phyloP scores from a whole-genome alignment of 2,888 invertebrate genomes.

The Tribolium freemani region DNA sequence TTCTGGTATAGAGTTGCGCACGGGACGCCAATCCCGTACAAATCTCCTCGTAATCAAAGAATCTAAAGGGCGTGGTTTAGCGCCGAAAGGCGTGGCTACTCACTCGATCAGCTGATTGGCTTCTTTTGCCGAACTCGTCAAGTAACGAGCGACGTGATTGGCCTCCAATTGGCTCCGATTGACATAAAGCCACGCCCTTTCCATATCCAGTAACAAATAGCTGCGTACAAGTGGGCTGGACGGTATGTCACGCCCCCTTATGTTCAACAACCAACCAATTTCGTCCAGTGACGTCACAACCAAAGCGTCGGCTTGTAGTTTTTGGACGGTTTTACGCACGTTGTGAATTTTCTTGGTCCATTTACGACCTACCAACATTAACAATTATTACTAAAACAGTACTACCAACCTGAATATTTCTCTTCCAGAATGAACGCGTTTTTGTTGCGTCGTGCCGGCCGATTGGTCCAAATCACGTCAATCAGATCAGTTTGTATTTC shows the following conservation, averaged over 20 bases:
- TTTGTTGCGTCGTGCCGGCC: slow-evolving; percentile 65
- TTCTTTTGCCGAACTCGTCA: not conserved
- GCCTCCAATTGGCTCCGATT: slow-evolving; percentile 75
- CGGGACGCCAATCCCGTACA: slow-evolving; percentile 79
- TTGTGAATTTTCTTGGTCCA: slow-evolving; percentile 84
- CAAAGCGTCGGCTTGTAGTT: slow-evolving; percentile 80
- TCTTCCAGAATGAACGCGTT: slow-evolving; percentile 68
- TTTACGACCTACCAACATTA: slow-evolving; percentile 70
- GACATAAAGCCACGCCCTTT: slow-evolving; percentile 79
- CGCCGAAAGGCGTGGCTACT: slow-evolving; percentile 54
- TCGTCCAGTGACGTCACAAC: slow-evolving; percentile 90
- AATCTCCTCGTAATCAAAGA: slow-evolving; percentile 76
- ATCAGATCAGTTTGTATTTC: slow-evolving; percentile 78
- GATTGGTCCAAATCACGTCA: slow-evolving; percentile 80
- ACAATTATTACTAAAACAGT: not conserved
- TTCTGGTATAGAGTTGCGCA: slow-evolving; percentile 75
- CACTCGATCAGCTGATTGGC: slow-evolving; percentile 72
- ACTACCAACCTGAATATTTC: slow-evolving; percentile 70
- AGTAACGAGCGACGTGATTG: slow-evolving; percentile 55
- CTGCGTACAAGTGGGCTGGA: slow-evolving; percentile 85
- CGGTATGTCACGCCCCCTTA: slow-evolving; percentile 87
- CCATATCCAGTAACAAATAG: slow-evolving; percentile 78
- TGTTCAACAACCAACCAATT: slow-evolving; percentile 89
- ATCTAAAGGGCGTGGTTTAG: slow-evolving; percentile 5
- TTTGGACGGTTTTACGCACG: slow-evolving; percentile 75